Conservation (phyloP, 30 jellyfish, hydroid and myxozoan genomes). For the Aurelia aurita region DNA sequence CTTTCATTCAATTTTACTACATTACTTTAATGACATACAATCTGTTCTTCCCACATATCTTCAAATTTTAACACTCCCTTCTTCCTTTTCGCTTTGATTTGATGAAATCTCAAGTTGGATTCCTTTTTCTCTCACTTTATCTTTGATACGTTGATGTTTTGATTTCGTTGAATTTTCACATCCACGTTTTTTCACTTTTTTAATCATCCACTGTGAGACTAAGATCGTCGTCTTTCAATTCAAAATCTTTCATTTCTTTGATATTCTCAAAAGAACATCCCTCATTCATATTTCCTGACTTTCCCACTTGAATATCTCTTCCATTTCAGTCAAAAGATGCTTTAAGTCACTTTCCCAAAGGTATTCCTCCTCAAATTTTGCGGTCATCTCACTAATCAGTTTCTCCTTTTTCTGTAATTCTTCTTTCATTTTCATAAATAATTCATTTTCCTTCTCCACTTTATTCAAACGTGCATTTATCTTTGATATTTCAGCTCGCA, state of each 20-base stretch:
- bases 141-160: too few species aligned
- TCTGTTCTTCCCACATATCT: background rate
- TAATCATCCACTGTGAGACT: too few species aligned
- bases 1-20: slow-evolving; percentile 32
- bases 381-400: background rate
- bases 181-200: too few species aligned
- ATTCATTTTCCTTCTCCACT: background rate
- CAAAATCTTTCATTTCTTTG: too few species aligned
- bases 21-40: slow-evolving; percentile 24
- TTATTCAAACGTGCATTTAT: background rate
- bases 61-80: background rate
- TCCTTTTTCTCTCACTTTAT: too few species aligned
- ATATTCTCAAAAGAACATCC: too few species aligned
- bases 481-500: background rate
- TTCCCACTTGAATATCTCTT: background rate
- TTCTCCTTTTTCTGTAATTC: background rate
- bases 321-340: too few species aligned
- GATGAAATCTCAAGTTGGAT: too few species aligned
- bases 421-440: background rate
- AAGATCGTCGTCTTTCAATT: too few species aligned
- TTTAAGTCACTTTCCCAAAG: too few species aligned
- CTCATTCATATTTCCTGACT: background rate
- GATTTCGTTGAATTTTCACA: too few species aligned
- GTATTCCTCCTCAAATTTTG: background rate
- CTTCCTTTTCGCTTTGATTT: too few species aligned